Conservation (phyloP, 2,113 vertebrate species). For the Jacana jacana region DNA sequence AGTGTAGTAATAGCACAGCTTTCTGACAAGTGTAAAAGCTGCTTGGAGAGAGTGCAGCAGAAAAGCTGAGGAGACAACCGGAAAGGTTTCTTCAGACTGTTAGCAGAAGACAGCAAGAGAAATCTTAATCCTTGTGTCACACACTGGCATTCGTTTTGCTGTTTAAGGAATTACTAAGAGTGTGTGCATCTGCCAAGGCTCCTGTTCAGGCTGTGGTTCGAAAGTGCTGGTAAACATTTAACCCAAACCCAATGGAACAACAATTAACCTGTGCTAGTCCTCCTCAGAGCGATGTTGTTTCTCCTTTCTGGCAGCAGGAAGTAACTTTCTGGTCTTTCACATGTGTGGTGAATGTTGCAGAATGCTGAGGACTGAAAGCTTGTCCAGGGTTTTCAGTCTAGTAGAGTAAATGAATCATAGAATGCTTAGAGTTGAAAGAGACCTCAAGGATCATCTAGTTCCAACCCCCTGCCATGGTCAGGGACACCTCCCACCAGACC, state of each 20-base stretch:
- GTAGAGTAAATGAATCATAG: not conserved
- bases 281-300: not conserved
- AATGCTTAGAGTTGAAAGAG: not conserved
- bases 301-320: not conserved
- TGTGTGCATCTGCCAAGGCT: not conserved
- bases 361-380: not conserved
- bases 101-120: not conserved
- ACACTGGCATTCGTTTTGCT: not conserved
- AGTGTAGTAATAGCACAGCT: not conserved
- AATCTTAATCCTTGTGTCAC: slow-evolving; percentile 17
- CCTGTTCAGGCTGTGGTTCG: not conserved
- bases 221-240: slow-evolving; percentile 9
- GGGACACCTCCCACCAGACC: not conserved
- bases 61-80: not conserved
- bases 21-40: slow-evolving; percentile 45
- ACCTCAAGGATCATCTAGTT: not conserved
- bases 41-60: not conserved
- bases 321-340: not conserved
- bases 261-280: not conserved
- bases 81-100: not conserved
- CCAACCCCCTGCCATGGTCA: not conserved
- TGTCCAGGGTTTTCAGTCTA: not conserved
- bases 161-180: not conserved
- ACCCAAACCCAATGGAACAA: not conserved
- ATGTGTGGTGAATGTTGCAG: not conserved